A percentile compares a stretch with the other conserved stretches of the same genome.
Conservation (phyloP, 2,888 invertebrate genomes). For the Siphonodentalium dalli region DNA sequence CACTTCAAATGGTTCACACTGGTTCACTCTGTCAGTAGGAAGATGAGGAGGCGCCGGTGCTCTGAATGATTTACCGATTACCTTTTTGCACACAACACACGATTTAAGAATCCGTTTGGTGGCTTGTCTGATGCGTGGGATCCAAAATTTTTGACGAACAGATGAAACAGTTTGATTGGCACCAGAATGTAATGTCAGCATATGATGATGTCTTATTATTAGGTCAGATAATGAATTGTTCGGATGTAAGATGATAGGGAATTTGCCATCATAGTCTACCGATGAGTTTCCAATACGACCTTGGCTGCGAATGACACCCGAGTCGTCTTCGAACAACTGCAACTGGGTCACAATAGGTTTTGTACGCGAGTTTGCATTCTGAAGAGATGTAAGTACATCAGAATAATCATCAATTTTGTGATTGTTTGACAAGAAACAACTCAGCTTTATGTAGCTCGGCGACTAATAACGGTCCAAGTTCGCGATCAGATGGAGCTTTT, state of each 20-base stretch:
- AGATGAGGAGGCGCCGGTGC: constrained; percentile 21
- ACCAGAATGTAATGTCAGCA: constrained; percentile 12
- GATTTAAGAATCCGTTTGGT: constrained; percentile 4
- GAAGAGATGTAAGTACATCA: no score
- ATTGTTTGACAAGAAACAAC: no score
- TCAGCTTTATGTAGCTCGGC: no score
- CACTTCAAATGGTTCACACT: constrained; percentile 17
- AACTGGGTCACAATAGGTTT: no score
- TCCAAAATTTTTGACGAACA: constrained; percentile 25
- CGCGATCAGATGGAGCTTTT: no score
- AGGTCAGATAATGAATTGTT: constrained; percentile 16
- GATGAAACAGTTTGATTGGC: constrained; percentile 9
- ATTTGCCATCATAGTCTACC: constrained; percentile 6
- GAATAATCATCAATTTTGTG: no score
- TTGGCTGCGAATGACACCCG: no score
- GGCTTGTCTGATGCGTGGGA: constrained; percentile 7
- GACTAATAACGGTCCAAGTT: no score
- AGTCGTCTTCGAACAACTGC: no score
- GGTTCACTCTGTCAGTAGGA: constrained; percentile 13
- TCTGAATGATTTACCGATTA: constrained; percentile 17
- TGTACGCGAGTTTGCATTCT: no score
- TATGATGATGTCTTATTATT: constrained; percentile 18
- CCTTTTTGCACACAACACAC: constrained; percentile 21
- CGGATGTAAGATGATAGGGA: constrained; percentile 12
- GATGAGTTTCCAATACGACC: no score